These are phyloP conservation scores for Noctilio leporinus DNA, from an alignment of 2,113 vertebrate genomes.

Conservation along the genomic window DNA sequence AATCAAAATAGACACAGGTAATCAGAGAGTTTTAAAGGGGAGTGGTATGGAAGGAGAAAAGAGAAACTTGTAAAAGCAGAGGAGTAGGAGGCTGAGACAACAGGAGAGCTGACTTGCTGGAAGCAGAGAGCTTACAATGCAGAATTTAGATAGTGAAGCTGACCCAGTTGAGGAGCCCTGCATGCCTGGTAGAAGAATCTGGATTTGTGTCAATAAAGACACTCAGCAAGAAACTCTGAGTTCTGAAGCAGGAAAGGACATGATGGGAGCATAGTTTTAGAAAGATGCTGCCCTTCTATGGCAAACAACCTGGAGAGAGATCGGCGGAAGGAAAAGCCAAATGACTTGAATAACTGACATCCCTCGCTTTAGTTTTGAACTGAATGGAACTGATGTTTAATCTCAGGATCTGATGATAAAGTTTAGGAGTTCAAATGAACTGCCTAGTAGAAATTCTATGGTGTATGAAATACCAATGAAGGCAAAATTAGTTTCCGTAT, in stretches of 20 bases:
- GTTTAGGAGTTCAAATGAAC: neutral
- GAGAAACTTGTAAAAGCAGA: neutral
- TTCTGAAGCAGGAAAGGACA: neutral
- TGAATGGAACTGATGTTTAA: neutral
- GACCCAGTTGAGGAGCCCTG: neutral
- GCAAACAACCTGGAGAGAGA: neutral
- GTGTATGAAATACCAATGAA: neutral
- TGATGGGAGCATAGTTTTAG: neutral
- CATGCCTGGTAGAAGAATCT: neutral
- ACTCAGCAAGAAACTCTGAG: neutral
- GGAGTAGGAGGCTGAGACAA: neutral
- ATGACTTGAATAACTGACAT: neutral
- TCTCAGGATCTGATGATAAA: neutral
- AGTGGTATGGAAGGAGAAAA: neutral
- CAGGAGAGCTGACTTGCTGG: neutral
- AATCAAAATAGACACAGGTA: neutral
- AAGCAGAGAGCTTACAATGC: neutral
- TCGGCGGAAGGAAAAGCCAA: neutral
- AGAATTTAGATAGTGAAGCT: neutral
- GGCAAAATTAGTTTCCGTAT: neutral
- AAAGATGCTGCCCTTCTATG: neutral
- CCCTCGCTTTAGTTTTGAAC: neutral
- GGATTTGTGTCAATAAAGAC: neutral
- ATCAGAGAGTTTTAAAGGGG: neutral
- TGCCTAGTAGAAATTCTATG: neutral